phyloP scores from a whole-genome alignment of 2,797 vertebrate species.

The Tinamus major region DNA sequence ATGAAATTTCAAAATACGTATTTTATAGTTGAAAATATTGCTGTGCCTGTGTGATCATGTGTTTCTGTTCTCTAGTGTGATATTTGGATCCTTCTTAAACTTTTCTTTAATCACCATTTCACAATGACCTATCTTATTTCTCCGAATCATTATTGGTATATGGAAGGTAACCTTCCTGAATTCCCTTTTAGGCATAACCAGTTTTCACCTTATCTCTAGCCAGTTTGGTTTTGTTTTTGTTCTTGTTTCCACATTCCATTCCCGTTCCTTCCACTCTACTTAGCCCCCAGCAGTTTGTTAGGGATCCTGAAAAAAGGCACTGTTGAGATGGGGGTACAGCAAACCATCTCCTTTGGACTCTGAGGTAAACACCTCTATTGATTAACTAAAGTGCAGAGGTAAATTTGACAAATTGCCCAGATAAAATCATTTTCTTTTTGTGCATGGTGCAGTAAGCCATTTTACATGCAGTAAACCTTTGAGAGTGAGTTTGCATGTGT shows the following conservation, averaged over 20 bases:
- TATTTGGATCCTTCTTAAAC: background rate
- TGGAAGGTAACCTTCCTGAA: background rate
- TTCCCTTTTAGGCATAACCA: background rate
- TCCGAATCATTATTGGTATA: background rate
- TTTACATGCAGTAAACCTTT: background rate
- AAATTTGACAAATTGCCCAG: background rate
- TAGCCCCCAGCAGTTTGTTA: background rate
- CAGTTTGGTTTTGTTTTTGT: background rate
- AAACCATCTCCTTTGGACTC: background rate
- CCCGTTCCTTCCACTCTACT: background rate
- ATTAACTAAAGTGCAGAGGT: background rate
- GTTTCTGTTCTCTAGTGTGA: background rate
- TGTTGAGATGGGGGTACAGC: background rate
- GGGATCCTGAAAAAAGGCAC: background rate
- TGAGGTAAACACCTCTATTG: background rate
- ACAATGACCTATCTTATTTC: background rate
- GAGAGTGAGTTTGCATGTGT: background rate
- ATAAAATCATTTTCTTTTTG: background rate
- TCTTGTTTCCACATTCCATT: background rate
- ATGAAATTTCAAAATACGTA: too few relatives aligned
- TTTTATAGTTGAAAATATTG: background rate
- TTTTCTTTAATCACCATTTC: background rate
- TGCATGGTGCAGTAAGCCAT: background rate
- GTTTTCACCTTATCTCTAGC: background rate
- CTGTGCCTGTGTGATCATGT: rapidly evolving